Conservation (phyloP, 1,140 invertebrate species). For the Triops longicaudatus region DNA sequence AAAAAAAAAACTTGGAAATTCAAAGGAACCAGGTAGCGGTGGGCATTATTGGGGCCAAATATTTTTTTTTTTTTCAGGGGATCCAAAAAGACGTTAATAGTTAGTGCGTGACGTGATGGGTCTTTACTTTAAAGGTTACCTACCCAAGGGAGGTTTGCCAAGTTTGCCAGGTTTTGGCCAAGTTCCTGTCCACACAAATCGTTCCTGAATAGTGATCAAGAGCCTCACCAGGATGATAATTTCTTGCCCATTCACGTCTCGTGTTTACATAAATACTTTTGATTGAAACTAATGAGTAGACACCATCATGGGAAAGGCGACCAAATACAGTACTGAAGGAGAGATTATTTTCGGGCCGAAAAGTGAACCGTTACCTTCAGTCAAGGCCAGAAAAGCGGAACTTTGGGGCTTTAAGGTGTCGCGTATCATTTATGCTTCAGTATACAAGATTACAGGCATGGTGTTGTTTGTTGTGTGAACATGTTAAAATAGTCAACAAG, state of each 20-base stretch:
- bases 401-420: not conserved
- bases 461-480: not conserved
- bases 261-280: not conserved
- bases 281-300: not conserved
- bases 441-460: not conserved
- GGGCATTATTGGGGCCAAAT: not conserved
- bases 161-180: not conserved
- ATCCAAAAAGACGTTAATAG: not conserved
- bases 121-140: not conserved
- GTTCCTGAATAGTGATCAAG: not conserved
- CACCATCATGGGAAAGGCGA: too few relatives aligned
- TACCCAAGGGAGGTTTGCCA: not conserved
- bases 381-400: not conserved
- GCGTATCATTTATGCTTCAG: not conserved
- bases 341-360: not conserved
- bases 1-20: not conserved
- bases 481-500: not conserved
- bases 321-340: too few relatives aligned
- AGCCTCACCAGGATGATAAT: not conserved
- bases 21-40: not conserved
- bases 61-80: not conserved
- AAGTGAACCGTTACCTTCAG: not conserved
- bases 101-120: constrained; percentile 5
- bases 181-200: not conserved
- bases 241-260: not conserved